phyloP scores from a whole-genome alignment of 2,888 invertebrate genomes.

The Pristionchus exspectatus region DNA sequence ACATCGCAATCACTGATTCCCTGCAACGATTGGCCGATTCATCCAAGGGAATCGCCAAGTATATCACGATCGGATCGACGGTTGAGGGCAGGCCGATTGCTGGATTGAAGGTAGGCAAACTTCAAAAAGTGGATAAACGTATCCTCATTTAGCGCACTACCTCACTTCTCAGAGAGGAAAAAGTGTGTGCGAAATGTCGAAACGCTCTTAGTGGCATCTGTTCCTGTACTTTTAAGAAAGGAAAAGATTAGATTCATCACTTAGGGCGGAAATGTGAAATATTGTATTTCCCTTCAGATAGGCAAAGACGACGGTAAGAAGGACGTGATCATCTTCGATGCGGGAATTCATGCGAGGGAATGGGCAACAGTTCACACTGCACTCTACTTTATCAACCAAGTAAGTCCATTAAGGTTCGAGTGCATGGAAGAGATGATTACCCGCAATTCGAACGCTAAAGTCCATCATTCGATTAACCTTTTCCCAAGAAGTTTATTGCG shows the following conservation, averaged over 20 bases:
- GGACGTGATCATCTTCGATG: slow-evolving; percentile 75
- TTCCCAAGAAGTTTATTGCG: neutral
- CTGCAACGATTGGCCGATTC: slow-evolving; percentile 63
- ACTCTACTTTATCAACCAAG: slow-evolving; percentile 75
- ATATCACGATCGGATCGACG: slow-evolving; percentile 72
- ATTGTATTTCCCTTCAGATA: slow-evolving; percentile 60
- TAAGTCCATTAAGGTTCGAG: slow-evolving; percentile 55
- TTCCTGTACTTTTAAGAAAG: too few relatives aligned
- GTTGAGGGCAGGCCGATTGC: slow-evolving; percentile 73
- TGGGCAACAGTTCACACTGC: slow-evolving; percentile 76
- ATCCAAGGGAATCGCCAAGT: slow-evolving; percentile 55
- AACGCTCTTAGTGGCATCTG: too few relatives aligned
- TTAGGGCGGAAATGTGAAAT: neutral
- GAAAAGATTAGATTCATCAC: neutral
- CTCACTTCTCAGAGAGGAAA: neutral
- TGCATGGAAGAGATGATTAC: neutral
- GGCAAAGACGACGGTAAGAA: slow-evolving; percentile 71
- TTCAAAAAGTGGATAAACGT: neutral
- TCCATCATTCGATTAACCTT: slow-evolving; percentile 23
- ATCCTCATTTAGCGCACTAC: neutral
- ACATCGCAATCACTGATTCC: slow-evolving; percentile 62
- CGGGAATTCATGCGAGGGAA: slow-evolving; percentile 76
- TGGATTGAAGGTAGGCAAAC: slow-evolving; percentile 69
- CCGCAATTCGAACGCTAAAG: neutral
- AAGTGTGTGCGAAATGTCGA: too few relatives aligned